These are phyloP conservation scores for Mycteria americana DNA, from an alignment of 2,797 vertebrate genomes.

Conservation along the genomic window DNA sequence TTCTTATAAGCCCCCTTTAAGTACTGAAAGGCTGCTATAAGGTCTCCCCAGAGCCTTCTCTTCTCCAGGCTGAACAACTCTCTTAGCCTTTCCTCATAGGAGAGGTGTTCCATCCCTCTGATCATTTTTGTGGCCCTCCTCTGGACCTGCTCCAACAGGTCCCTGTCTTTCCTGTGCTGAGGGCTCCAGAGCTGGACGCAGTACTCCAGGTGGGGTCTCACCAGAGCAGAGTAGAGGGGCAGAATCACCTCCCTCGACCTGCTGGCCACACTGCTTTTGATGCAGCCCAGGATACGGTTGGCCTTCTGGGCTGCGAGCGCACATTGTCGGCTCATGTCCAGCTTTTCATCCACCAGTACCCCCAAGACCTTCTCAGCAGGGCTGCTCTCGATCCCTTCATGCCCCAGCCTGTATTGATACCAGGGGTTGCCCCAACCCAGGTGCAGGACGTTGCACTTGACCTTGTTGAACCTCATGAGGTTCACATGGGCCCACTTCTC, in stretches of 20 bases:
- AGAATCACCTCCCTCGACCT: background rate
- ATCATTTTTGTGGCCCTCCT: background rate
- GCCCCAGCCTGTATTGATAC: background rate
- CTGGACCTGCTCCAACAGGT: background rate
- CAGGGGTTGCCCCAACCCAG: background rate
- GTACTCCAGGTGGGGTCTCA: background rate
- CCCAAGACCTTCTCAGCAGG: background rate
- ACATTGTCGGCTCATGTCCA: background rate
- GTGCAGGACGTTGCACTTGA: background rate
- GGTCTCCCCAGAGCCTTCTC: background rate
- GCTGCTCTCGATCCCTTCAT: background rate
- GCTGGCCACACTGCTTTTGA: background rate
- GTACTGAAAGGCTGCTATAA: background rate
- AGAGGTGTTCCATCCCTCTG: background rate
- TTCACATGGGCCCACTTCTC: no score
- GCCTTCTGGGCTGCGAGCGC: background rate
- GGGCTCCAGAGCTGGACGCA: background rate
- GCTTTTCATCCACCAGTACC: background rate
- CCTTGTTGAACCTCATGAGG: background rate
- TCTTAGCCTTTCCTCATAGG: background rate
- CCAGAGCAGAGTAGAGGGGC: background rate
- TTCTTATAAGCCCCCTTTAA: background rate
- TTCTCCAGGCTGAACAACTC: background rate
- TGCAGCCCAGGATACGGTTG: background rate
- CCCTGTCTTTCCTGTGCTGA: background rate